Percentiles rank a stretch among this genome's conserved stretches.
phyloP scores from a whole-genome alignment of 2,888 invertebrate genomes.

The Hypsopygia costalis region DNA sequence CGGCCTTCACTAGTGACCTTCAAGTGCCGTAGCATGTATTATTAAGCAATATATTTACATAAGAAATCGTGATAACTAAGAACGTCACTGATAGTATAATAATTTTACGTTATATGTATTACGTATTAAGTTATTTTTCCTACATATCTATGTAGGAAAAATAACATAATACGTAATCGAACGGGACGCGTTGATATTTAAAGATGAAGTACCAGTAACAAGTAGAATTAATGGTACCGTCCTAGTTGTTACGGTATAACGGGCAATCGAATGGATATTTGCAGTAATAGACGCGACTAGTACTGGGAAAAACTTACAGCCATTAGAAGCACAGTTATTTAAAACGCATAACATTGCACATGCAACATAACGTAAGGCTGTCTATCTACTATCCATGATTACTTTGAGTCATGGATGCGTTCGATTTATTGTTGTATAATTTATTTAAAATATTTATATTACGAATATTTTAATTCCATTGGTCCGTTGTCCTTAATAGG shows the following conservation, averaged over 20 bases:
- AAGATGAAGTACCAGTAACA: background rate
- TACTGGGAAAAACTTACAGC: conserved; percentile 61
- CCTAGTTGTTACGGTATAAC: conserved; percentile 13
- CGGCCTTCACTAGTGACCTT: background rate
- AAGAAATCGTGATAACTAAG: background rate
- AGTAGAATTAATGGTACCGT: conserved; percentile 18
- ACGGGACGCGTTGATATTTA: too few relatives aligned
- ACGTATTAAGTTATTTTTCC: too few relatives aligned
- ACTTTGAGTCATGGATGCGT: too few relatives aligned
- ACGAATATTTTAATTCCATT: too few relatives aligned
- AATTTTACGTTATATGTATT: too few relatives aligned
- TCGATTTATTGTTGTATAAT: too few relatives aligned
- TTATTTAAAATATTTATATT: too few relatives aligned
- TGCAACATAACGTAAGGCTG: conserved; percentile 34
- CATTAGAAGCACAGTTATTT: conserved; percentile 76
- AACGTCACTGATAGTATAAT: too few relatives aligned
- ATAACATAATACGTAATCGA: too few relatives aligned
- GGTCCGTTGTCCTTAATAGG: too few relatives aligned
- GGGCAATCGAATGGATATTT: conserved; percentile 6
- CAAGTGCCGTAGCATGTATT: background rate
- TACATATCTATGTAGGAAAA: too few relatives aligned
- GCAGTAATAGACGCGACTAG: conserved; percentile 49
- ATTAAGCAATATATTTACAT: background rate
- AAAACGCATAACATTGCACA: conserved; percentile 59
- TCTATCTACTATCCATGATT: background rate